Conservation (phyloP, 2,888 invertebrate species). For the Leptinotarsa rubiginosa region DNA sequence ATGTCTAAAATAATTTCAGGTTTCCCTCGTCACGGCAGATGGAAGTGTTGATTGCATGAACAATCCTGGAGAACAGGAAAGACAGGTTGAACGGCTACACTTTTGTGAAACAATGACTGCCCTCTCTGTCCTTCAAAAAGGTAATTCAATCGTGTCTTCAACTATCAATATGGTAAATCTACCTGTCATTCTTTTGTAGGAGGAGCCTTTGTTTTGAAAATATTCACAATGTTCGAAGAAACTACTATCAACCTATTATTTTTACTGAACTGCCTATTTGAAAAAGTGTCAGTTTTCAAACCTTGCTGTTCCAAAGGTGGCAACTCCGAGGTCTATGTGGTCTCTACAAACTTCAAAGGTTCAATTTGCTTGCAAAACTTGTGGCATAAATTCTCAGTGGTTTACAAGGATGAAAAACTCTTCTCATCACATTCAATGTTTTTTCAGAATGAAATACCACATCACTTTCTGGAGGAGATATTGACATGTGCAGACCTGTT, state of each 20-base stretch:
- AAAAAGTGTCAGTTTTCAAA: constrained; percentile 81
- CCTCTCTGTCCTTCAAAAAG: constrained; percentile 73
- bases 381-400: constrained; percentile 58
- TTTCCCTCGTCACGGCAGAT: constrained; percentile 87
- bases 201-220: constrained; percentile 86
- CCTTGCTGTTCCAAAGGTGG: constrained; percentile 94
- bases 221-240: constrained; percentile 91
- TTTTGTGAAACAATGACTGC: constrained; percentile 87
- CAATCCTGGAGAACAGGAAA: constrained; percentile 89
- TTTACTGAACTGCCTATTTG: constrained; percentile 81
- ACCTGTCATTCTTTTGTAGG: constrained; percentile 65
- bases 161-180: too few relatives aligned
- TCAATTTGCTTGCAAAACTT: constrained; percentile 51
- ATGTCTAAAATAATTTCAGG: constrained; percentile 62
- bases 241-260: constrained; percentile 84
- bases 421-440: constrained; percentile 69
- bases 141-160: constrained; percentile 29
- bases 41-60: constrained; percentile 92
- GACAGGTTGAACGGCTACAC: constrained; percentile 80
- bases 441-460: constrained; percentile 71
- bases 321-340: constrained; percentile 92
- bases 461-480: constrained; percentile 74
- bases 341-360: constrained; percentile 77
- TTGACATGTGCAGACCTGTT: constrained; percentile 75
- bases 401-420: constrained; percentile 26